Percentiles rank a stretch among this genome's conserved stretches.
These are phyloP conservation scores for Leiothrix lutea DNA, from an alignment of 2,113 vertebrate species.

Conservation along the genomic window DNA sequence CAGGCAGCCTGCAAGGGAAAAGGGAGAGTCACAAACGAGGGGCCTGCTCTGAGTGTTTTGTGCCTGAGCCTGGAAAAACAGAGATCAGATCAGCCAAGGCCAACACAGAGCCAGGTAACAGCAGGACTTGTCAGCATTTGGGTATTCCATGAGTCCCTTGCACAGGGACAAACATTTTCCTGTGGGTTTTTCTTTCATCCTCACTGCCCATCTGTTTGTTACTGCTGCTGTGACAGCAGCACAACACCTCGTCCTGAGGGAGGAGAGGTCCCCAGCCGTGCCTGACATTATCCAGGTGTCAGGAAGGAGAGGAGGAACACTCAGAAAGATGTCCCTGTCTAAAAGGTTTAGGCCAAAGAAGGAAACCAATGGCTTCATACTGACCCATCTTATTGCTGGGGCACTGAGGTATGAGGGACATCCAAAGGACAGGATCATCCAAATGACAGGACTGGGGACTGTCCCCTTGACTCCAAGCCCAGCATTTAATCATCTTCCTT, in stretches of 20 bases:
- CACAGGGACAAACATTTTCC: not conserved
- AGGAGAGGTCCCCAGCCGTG: not conserved
- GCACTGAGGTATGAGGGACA: not conserved
- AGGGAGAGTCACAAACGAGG: not conserved
- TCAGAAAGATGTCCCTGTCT: not conserved
- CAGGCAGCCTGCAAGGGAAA: not conserved
- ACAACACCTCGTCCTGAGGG: not conserved
- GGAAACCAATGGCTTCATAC: not conserved
- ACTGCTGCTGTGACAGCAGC: not conserved
- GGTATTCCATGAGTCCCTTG: not conserved
- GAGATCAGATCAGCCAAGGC: not conserved
- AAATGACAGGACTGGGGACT: not conserved
- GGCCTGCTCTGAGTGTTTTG: not conserved
- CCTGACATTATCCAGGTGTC: not conserved
- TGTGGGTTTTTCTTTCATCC: not conserved
- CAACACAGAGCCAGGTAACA: not conserved
- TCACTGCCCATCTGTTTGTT: not conserved
- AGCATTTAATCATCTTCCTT: not conserved
- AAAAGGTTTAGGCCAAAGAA: not conserved
- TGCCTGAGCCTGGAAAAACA: not conserved
- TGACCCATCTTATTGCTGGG: not conserved
- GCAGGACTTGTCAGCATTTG: not conserved
- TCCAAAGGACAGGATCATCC: not conserved
- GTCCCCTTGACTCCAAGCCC: not conserved
- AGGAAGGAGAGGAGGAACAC: not conserved